Percentiles rank a stretch among this genome's conserved stretches.
phyloP scores from a whole-genome alignment of 1,140 invertebrate species.

The Teleopsis dalmanni region DNA sequence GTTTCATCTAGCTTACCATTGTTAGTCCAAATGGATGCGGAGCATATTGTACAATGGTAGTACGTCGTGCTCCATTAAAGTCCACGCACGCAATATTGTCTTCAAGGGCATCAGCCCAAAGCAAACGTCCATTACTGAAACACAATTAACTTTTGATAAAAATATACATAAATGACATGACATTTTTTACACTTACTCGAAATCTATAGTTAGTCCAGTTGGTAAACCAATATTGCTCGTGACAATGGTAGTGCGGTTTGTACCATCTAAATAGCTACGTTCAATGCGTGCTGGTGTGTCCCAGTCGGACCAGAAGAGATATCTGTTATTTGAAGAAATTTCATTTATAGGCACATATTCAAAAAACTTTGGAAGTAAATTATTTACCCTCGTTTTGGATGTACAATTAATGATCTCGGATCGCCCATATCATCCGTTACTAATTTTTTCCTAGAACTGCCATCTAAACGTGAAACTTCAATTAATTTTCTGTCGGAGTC shows the following conservation, averaged over 20 bases:
- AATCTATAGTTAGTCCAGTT: constrained; percentile 86
- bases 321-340: constrained; percentile 67
- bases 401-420: constrained; percentile 67
- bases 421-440: constrained; percentile 61
- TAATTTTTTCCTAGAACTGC: constrained; percentile 65
- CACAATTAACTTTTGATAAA: background rate
- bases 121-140: constrained; percentile 42
- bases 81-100: constrained; percentile 86
- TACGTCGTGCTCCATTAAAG: constrained; percentile 71
- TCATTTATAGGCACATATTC: constrained; percentile 36
- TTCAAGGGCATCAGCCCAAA: constrained; percentile 81
- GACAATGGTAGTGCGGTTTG: constrained; percentile 64
- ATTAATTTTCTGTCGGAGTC: constrained; percentile 75
- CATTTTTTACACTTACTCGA: constrained; percentile 47
- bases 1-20: constrained; percentile 23
- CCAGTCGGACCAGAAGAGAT: constrained; percentile 90
- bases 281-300: constrained; percentile 76
- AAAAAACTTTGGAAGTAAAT: background rate
- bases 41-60: constrained; percentile 59
- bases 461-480: constrained; percentile 75
- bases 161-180: background rate
- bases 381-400: constrained; percentile 61
- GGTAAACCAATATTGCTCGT: constrained; percentile 76
- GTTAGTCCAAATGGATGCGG: constrained; percentile 71
- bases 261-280: constrained; percentile 75